A percentile compares a stretch with the other conserved stretches of the same genome.
Conservation (phyloP, 2,888 invertebrate species). For the Brachyptera risi region DNA sequence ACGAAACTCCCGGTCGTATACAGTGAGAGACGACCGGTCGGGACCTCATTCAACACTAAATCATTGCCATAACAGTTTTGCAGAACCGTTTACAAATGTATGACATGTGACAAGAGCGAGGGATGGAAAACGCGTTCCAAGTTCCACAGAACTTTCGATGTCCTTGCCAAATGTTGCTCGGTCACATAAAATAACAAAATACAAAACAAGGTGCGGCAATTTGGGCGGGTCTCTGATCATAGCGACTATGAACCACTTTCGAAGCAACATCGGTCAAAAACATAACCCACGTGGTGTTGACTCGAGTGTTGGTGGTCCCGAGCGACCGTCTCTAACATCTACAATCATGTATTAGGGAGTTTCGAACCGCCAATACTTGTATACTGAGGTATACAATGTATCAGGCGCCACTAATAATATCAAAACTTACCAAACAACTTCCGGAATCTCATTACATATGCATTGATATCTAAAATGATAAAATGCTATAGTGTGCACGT, state of each 20-base stretch:
- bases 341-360: no score
- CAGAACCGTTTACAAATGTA: no score
- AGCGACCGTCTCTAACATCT: no score
- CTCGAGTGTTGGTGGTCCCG: no score
- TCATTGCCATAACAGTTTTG: no score
- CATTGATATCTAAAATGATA: constrained; percentile 6
- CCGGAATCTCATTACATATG: constrained; percentile 11
- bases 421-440: background rate
- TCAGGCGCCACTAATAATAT: background rate
- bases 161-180: constrained; percentile 14
- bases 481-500: background rate
- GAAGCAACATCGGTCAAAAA: constrained; percentile 13
- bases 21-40: no score
- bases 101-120: background rate
- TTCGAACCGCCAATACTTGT: background rate
- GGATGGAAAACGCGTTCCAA: no score
- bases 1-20: no score
- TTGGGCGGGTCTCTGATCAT: background rate
- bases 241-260: constrained; percentile 9
- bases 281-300: background rate
- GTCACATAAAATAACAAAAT: constrained; percentile 8
- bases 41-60: no score
- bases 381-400: background rate
- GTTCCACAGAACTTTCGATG: constrained; percentile 21
- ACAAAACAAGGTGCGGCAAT: constrained; percentile 16